These are phyloP conservation scores for Gibbula magus DNA, from an alignment of 2,888 invertebrate genomes.

Conservation along the genomic window DNA sequence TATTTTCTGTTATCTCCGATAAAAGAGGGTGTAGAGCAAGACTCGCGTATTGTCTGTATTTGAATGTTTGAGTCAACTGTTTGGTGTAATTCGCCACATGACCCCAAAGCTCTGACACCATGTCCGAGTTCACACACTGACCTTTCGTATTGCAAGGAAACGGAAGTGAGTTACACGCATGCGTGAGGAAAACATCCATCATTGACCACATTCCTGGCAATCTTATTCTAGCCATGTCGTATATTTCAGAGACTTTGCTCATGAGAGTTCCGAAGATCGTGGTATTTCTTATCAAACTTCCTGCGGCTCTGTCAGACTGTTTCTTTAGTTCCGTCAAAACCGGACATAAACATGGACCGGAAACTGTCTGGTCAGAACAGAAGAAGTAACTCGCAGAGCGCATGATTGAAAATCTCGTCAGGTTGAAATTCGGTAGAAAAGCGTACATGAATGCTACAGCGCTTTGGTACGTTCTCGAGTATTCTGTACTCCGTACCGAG, in stretches of 20 bases:
- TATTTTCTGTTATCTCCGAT: conserved; percentile 81
- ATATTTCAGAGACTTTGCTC: conserved; percentile 23
- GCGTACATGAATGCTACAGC: conserved; percentile 86
- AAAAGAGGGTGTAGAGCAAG: conserved; percentile 89
- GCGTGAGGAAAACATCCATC: conserved; percentile 88
- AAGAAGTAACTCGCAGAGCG: conserved; percentile 47
- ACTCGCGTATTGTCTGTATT: conserved; percentile 79
- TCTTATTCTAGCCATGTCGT: conserved; percentile 79
- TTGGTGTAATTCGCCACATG: conserved; percentile 51
- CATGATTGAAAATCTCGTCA: conserved; percentile 81
- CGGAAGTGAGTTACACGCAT: conserved; percentile 88
- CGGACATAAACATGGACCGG: conserved; percentile 85
- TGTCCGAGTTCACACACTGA: conserved; percentile 50
- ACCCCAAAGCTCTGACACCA: conserved; percentile 56
- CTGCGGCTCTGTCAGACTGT: conserved; percentile 12
- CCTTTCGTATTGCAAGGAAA: conserved; percentile 83
- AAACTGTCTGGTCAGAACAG: conserved; percentile 85
- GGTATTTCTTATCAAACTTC: neutral
- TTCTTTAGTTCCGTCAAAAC: conserved; percentile 80
- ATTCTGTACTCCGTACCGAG: conserved; percentile 86
- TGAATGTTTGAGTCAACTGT: conserved; percentile 29
- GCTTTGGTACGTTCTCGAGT: conserved; percentile 93
- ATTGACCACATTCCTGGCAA: conserved; percentile 80
- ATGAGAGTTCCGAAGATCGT: neutral
- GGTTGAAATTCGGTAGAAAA: conserved; percentile 82